Percentiles rank a stretch among this genome's conserved stretches.
Conservation (phyloP, 1,140 invertebrate genomes). For the Rhagoletis pomonella region DNA sequence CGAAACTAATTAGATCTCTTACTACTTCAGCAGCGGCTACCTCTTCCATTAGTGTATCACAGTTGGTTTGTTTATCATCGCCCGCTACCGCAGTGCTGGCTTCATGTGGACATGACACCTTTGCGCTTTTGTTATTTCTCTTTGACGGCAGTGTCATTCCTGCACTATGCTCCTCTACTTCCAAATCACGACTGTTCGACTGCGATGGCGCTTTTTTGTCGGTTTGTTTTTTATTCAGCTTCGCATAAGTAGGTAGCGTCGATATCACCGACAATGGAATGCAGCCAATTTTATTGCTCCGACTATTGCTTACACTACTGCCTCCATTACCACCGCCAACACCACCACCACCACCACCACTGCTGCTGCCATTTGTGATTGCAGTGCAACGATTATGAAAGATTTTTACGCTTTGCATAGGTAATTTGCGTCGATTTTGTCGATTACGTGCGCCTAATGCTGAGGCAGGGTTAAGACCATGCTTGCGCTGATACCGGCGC, state of each 20-base stretch:
- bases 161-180: not conserved
- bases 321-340: not conserved
- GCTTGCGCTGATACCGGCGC: conserved; percentile 63
- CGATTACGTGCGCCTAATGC: conserved; percentile 69
- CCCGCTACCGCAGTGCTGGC: conserved; percentile 41
- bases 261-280: conserved; percentile 14
- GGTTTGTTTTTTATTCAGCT: conserved; percentile 55
- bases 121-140: conserved; percentile 41
- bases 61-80: conserved; percentile 50
- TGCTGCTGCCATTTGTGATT: conserved; percentile 46
- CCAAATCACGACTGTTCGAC: not conserved
- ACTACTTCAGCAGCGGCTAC: conserved; percentile 64
- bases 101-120: not conserved
- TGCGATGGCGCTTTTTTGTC: not conserved
- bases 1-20: conserved; percentile 70
- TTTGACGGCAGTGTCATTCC: not conserved
- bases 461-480: conserved; percentile 56
- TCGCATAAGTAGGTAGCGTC: conserved; percentile 56
- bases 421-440: conserved; percentile 70
- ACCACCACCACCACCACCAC: conserved; percentile 11
- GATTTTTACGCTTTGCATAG: conserved; percentile 73
- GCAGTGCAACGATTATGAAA: conserved; percentile 72
- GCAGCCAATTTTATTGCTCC: conserved; percentile 35
- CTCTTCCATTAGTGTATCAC: conserved; percentile 62
- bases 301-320: conserved; percentile 17